phyloP scores from a whole-genome alignment of 1,140 invertebrate species.

The Apis florea region DNA sequence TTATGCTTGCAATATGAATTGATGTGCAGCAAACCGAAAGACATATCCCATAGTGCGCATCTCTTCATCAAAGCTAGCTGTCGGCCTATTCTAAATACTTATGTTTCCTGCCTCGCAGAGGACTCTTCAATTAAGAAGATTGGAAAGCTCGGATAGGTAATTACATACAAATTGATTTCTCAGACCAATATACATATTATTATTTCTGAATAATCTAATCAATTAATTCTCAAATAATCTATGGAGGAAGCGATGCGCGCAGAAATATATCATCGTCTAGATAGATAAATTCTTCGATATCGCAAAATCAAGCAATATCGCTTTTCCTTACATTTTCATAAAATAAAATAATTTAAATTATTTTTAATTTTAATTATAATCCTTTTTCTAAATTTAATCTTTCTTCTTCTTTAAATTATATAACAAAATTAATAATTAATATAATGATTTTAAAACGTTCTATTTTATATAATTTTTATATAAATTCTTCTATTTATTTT shows the following conservation, averaged over 20 bases:
- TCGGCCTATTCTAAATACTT: slow-evolving; percentile 42
- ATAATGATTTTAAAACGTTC: too few species aligned
- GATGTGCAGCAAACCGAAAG: slow-evolving; percentile 15
- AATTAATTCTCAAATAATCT: not conserved
- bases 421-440: too few species aligned
- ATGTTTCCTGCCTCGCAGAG: slow-evolving; percentile 28
- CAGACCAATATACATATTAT: slow-evolving; percentile 18
- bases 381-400: too few species aligned
- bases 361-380: too few species aligned
- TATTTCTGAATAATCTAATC: not conserved
- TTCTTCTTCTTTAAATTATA: too few species aligned
- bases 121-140: slow-evolving; percentile 48
- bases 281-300: not conserved
- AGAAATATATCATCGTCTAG: not conserved
- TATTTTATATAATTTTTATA: too few species aligned
- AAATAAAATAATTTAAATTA: too few species aligned
- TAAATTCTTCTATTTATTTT: too few species aligned
- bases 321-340: too few species aligned
- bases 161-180: slow-evolving; percentile 46
- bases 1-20: not conserved
- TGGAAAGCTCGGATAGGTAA: slow-evolving; percentile 40
- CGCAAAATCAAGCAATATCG: too few species aligned
- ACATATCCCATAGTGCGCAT: not conserved
- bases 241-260: not conserved
- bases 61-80: slow-evolving; percentile 36